These are phyloP conservation scores for Atopsyche davidsoni DNA, from an alignment of 1,140 invertebrate genomes.

Conservation along the genomic window DNA sequence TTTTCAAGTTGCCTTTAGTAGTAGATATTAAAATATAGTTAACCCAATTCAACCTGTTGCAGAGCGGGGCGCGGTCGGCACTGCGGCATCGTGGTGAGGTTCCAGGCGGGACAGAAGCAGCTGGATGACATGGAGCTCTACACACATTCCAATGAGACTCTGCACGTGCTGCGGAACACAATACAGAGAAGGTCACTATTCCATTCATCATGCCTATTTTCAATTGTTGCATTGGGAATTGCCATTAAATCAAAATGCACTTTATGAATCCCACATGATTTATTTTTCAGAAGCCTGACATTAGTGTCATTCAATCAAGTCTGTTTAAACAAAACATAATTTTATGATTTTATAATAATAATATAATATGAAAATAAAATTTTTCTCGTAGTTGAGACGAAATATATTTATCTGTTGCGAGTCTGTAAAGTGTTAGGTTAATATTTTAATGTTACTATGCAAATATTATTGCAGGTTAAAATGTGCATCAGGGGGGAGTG, in stretches of 20 bases:
- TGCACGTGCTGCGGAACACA: slow-evolving; percentile 63
- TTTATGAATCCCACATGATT: no score
- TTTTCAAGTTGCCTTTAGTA: no score
- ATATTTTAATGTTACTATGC: not conserved
- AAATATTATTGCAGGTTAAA: slow-evolving; percentile 53
- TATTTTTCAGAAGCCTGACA: no score
- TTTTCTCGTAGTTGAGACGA: not conserved
- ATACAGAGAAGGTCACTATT: slow-evolving; percentile 41
- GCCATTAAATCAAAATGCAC: no score
- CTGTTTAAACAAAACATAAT: no score
- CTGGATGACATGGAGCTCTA: slow-evolving; percentile 89
- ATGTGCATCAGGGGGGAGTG: slow-evolving; percentile 56
- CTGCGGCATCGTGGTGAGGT: slow-evolving; percentile 77
- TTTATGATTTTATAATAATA: no score
- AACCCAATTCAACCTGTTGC: slow-evolving; percentile 33
- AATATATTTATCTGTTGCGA: no score
- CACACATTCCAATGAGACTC: slow-evolving; percentile 91
- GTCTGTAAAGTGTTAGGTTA: not conserved
- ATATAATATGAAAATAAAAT: not conserved
- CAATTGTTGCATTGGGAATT: no score
- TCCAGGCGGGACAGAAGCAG: slow-evolving; percentile 83
- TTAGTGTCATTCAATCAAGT: no score
- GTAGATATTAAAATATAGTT: not conserved
- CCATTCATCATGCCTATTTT: no score
- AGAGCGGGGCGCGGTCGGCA: slow-evolving; percentile 87